Conservation (phyloP, 2,113 vertebrate genomes). For the Ibidorhyncha struthersii region DNA sequence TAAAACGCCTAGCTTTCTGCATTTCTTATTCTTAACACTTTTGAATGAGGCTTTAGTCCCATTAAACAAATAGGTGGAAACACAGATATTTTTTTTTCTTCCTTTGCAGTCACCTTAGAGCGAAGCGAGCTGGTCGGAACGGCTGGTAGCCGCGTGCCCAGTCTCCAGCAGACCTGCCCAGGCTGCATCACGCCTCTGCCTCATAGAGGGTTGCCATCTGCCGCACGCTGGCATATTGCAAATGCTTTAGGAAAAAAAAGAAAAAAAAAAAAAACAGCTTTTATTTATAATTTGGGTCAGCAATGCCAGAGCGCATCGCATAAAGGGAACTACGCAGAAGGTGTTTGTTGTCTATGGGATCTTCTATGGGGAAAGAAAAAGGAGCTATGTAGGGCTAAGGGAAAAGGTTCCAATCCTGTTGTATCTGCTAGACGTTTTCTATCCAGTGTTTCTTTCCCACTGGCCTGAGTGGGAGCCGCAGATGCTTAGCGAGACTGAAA, state of each 20-base stretch:
- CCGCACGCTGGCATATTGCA: neutral
- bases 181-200: neutral
- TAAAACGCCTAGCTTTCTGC: neutral
- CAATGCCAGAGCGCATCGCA: neutral
- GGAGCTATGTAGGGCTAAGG: neutral
- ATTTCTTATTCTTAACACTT: neutral
- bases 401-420: neutral
- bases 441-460: neutral
- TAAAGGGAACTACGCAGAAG: neutral
- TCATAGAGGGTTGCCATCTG: neutral
- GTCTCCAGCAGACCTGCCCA: neutral
- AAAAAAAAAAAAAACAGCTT: neutral
- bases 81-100: neutral
- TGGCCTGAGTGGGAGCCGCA: neutral
- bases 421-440: neutral
- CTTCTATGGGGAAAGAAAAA: neutral
- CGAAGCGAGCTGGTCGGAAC: neutral
- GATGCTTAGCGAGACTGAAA: neutral
- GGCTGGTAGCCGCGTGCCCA: neutral
- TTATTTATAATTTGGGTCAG: neutral
- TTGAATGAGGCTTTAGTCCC: neutral
- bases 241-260: neutral
- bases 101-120: neutral
- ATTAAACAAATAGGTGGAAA: neutral
- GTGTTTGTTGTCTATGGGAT: neutral